phyloP scores from a whole-genome alignment of 1,140 invertebrate species.

The Drosophila aff. region DNA sequence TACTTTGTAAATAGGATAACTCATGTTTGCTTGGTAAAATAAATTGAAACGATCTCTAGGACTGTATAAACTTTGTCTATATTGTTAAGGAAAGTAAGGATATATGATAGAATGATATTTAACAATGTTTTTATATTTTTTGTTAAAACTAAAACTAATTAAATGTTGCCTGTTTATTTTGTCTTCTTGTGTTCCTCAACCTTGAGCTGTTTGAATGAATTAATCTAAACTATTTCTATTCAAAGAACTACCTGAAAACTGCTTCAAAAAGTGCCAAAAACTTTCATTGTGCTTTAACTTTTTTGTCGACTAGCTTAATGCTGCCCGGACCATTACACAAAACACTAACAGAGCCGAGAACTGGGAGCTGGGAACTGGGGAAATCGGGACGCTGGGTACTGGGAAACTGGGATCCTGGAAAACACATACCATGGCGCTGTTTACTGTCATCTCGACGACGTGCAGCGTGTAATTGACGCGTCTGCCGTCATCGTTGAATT shows the following conservation, averaged over 20 bases:
- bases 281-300: conserved; percentile 21
- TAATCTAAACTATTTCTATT: neutral
- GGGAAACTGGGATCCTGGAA: conserved; percentile 1
- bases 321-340: conserved; percentile 31
- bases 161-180: neutral
- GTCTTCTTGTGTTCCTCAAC: neutral
- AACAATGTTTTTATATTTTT: too few relatives aligned
- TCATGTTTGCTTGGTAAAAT: neutral
- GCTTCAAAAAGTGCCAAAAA: neutral
- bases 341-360: neutral
- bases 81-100: too few relatives aligned
- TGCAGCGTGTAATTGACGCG: conserved; percentile 96
- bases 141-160: too few relatives aligned
- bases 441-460: conserved; percentile 95
- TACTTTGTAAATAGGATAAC: neutral
- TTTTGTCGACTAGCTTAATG: conserved; percentile 9
- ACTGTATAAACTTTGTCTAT: neutral
- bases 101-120: too few relatives aligned
- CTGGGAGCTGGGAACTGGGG: neutral
- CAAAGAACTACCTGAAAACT: conserved; percentile 2
- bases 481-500: conserved; percentile 94
- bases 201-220: neutral
- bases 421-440: conserved; percentile 73
- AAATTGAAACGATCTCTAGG: neutral
- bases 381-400: neutral